These are phyloP conservation scores for Burhinus bistriatus DNA, from an alignment of 2,113 vertebrate genomes.

Conservation along the genomic window DNA sequence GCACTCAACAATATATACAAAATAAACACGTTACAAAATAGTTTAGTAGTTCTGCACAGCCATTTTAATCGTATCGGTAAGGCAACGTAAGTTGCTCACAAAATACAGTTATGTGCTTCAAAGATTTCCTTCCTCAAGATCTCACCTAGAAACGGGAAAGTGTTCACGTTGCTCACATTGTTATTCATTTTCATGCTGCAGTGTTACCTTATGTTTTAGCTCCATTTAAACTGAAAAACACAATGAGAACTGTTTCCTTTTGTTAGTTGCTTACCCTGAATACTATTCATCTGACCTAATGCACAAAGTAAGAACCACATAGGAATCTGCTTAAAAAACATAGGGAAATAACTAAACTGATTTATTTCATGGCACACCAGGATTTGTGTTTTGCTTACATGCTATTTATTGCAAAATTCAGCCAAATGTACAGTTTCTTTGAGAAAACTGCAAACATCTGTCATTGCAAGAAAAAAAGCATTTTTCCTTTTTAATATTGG, in stretches of 20 bases:
- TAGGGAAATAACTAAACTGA: neutral
- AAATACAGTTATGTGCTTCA: neutral
- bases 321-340: neutral
- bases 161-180: neutral
- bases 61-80: neutral
- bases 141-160: neutral
- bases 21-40: neutral
- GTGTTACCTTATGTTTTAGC: neutral
- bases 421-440: neutral
- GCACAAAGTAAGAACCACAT: neutral
- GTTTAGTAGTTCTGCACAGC: neutral
- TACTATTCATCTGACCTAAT: neutral
- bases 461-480: neutral
- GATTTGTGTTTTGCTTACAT: neutral
- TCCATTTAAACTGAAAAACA: neutral
- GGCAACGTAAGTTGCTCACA: neutral
- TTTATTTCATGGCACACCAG: neutral
- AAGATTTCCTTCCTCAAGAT: neutral
- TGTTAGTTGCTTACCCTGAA: neutral
- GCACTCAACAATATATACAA: neutral
- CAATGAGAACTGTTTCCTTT: neutral
- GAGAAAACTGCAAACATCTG: slow-evolving; percentile 47
- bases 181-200: neutral
- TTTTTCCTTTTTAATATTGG: neutral
- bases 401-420: slow-evolving; percentile 13